These are phyloP conservation scores for Halocynthia roretzi DNA, from an alignment of 23 tunicate genomes.

Conservation along the genomic window DNA sequence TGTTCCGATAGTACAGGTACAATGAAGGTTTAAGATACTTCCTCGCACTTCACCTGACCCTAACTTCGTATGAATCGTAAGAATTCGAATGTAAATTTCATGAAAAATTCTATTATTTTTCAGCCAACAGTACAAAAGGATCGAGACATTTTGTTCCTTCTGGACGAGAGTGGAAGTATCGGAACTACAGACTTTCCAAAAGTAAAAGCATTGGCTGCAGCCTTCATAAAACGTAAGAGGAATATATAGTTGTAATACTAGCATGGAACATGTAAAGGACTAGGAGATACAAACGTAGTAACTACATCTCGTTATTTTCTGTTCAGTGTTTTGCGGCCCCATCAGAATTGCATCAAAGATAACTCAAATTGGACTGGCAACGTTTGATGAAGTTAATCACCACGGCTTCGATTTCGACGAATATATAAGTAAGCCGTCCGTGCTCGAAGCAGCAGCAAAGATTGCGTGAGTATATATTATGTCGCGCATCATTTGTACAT, in stretches of 20 bases:
- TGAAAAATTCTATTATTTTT: neutral
- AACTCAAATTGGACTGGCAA: slow-evolving; percentile 7
- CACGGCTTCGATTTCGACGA: neutral
- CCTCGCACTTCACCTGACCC: too few species aligned
- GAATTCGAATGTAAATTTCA: too few species aligned
- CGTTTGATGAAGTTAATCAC: slow-evolving; percentile 7
- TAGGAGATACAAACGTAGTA: neutral
- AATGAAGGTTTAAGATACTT: too few species aligned
- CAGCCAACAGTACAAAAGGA: slow-evolving; percentile 6
- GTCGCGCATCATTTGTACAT: neutral
- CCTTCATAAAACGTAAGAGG: slow-evolving; percentile 40
- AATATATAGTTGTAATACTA: too few species aligned
- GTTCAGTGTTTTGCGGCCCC: slow-evolving; percentile 7
- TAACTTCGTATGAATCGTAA: too few species aligned
- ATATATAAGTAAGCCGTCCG: neutral
- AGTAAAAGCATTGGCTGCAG: slow-evolving; percentile 49
- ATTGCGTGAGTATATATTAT: neutral
- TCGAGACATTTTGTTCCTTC: slow-evolving; percentile 50
- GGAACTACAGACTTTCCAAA: slow-evolving; percentile 23
- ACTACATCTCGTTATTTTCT: neutral
- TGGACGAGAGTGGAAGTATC: slow-evolving; percentile 69
- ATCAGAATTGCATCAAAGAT: neutral
- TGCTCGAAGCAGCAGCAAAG: neutral
- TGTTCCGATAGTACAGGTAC: too few species aligned
- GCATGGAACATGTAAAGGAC: neutral